phyloP scores from a whole-genome alignment of 2,113 vertebrate genomes.

The Mormoops blainvillei region DNA sequence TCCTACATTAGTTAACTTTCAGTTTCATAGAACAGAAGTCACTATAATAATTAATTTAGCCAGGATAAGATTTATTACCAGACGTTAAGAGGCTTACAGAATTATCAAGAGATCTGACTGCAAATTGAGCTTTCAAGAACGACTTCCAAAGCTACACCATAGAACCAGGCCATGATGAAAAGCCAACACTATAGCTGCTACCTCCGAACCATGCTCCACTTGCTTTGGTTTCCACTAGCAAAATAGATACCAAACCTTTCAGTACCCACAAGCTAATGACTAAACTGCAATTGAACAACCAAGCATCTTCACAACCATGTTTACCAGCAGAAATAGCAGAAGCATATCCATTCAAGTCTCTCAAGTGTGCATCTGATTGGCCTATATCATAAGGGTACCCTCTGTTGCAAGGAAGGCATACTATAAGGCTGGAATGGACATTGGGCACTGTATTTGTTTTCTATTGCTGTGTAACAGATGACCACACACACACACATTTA shows the following conservation, averaged over 20 bases:
- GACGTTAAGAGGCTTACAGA: background rate
- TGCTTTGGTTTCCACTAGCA: background rate
- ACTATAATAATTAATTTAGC: slow-evolving; percentile 30
- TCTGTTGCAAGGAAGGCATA: background rate
- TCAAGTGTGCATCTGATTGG: background rate
- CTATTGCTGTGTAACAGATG: background rate
- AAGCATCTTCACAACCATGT: background rate
- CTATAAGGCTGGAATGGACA: background rate
- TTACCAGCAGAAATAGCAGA: background rate
- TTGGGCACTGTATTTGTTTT: background rate
- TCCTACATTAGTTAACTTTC: background rate
- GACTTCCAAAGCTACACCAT: background rate
- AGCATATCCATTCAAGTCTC: background rate
- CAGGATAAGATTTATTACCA: slow-evolving; percentile 22
- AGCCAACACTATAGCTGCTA: background rate
- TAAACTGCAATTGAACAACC: background rate
- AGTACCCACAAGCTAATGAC: background rate
- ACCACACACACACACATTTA: background rate
- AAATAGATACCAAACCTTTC: background rate
- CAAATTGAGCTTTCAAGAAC: slow-evolving; percentile 35
- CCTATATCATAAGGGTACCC: background rate
- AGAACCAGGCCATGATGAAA: slow-evolving; percentile 5
- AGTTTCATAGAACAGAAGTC: slow-evolving; percentile 31
- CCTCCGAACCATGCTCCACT: background rate
- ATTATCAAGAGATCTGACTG: background rate